These are phyloP conservation scores for Morus bassanus DNA, from an alignment of 2,797 vertebrate genomes.

Conservation along the genomic window DNA sequence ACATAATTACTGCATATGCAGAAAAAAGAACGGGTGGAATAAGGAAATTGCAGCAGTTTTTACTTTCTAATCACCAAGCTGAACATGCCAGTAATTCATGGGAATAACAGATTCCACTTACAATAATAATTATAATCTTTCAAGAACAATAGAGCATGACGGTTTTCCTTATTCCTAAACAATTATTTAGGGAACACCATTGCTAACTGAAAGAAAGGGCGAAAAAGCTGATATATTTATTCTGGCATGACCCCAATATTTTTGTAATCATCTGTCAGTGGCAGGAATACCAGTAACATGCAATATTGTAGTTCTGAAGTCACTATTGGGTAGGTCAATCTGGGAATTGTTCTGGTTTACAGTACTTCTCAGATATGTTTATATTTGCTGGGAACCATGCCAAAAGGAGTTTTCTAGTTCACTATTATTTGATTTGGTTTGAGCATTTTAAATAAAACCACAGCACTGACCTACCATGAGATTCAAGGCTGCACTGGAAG, in stretches of 20 bases:
- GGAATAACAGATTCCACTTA: conserved; percentile 60
- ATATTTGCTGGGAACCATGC: background rate
- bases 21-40: conserved; percentile 36
- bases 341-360: background rate
- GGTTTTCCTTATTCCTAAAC: conserved; percentile 65
- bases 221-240: conserved; percentile 61
- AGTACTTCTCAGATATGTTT: background rate
- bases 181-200: conserved; percentile 53
- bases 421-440: background rate
- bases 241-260: conserved; percentile 48
- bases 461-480: background rate
- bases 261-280: conserved; percentile 13
- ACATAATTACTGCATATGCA: background rate
- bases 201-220: conserved; percentile 50
- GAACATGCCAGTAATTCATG: conserved; percentile 43
- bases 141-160: conserved; percentile 65
- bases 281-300: background rate
- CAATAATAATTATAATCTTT: conserved; percentile 50
- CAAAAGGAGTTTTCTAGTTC: background rate
- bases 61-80: conserved; percentile 49
- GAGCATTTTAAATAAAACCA: background rate
- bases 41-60: conserved; percentile 23
- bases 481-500: background rate
- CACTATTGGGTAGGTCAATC: background rate
- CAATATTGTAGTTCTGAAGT: background rate